phyloP scores from a whole-genome alignment of 2,888 invertebrate species.

The Euproctis similis region DNA sequence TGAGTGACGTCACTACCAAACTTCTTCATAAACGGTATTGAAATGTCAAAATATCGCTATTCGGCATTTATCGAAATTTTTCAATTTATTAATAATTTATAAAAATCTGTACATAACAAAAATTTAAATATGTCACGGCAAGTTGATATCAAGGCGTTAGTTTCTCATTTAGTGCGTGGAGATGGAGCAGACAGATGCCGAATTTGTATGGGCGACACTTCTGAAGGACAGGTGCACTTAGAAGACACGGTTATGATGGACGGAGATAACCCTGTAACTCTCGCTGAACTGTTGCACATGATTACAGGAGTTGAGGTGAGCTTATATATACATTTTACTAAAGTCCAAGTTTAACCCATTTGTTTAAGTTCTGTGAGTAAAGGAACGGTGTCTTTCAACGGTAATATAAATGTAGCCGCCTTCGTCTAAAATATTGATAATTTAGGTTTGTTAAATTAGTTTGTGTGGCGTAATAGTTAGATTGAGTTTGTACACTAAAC shows the following conservation, averaged over 20 bases:
- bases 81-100: no score
- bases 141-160: conserved; percentile 60
- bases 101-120: no score
- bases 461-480: no score
- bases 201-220: conserved; percentile 66
- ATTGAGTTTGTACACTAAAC: no score
- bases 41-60: no score
- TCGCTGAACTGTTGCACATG: conserved; percentile 55
- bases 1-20: no score
- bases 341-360: conserved; percentile 26
- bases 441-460: no score
- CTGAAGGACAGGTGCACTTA: conserved; percentile 61
- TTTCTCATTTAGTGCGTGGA: conserved; percentile 64
- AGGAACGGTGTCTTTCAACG: conserved; percentile 61
- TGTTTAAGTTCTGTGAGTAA: conserved; percentile 57
- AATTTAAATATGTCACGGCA: conserved; percentile 50
- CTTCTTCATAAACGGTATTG: conserved; percentile 19
- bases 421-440: no score
- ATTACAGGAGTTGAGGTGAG: conserved; percentile 63
- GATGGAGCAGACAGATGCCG: conserved; percentile 63
- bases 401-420: conserved; percentile 46
- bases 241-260: conserved; percentile 67
- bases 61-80: no score
- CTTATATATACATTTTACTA: conserved; percentile 9
- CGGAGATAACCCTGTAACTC: conserved; percentile 54